These are phyloP conservation scores for Microtus richardsoni DNA, from an alignment of 2,113 vertebrate species.

Conservation along the genomic window DNA sequence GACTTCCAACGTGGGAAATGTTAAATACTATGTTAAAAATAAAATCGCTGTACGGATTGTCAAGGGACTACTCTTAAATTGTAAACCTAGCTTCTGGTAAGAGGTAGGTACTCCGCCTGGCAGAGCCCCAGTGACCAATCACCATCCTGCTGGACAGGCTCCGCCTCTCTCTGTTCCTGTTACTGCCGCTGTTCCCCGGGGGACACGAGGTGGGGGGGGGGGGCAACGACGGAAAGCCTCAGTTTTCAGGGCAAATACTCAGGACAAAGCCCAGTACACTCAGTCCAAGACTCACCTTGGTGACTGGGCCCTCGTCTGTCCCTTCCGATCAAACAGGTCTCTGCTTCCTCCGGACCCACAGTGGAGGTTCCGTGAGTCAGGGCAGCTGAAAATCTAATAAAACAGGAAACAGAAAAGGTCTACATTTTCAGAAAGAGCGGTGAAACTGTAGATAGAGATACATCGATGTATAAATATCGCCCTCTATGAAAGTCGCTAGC, in stretches of 20 bases:
- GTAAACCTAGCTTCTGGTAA: neutral
- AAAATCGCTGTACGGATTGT: neutral
- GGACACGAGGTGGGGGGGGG: too few relatives aligned
- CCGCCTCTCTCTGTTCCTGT: neutral
- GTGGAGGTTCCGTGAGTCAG: neutral
- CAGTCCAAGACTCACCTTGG: neutral
- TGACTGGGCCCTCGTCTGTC: neutral
- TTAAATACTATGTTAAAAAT: conserved; percentile 15
- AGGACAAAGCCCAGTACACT: neutral
- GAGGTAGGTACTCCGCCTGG: neutral
- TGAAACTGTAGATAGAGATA: neutral
- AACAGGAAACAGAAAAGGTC: neutral
- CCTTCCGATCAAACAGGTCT: neutral
- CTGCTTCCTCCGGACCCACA: neutral
- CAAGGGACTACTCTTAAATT: neutral
- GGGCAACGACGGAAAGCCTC: neutral
- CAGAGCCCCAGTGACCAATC: neutral
- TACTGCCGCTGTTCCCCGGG: neutral
- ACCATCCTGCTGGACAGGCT: neutral
- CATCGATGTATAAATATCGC: neutral
- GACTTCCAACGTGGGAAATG: neutral
- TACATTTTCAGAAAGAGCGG: neutral
- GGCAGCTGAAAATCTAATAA: neutral
- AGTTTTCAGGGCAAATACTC: conserved; percentile 8
- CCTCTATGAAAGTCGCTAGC: neutral